Base-by-base conservation (phyloP, 1,140 invertebrate species). In the Agraylea sexmaculata region DNA sequence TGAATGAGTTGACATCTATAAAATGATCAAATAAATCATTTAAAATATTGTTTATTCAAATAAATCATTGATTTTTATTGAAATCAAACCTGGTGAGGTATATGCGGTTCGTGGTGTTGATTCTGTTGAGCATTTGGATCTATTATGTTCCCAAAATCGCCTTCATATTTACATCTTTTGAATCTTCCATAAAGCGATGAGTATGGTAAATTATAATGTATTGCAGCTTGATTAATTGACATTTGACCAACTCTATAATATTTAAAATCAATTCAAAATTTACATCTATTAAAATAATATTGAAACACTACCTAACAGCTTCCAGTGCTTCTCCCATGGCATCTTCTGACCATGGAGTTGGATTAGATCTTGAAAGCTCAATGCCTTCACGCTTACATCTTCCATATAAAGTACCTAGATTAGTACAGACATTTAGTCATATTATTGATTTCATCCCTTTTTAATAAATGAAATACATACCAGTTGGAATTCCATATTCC, bases 151-250 rank as follows among this genome's bases (percentile, higher is more conserved):
- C 16, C 36, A 17, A 40, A 33, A 42, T 49, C 47, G 10, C 47
- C 47, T 39, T 64, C 62, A 48, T 64, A 65, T 51, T 74, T 82
- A 52, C 80, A 81, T 13, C 84, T 68, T 56, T 89, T 89, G 59
- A 89, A 87, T 25, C 87, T 72, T 1, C 86, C 86, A 53, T 89
- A 90, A 10, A 90, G 62, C 11, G 85, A 89, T 17, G 84, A 88
- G 58, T 90, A 90, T 17, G 87, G 87, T 50, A 90, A 64, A 63
- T 89, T 89, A 57, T 80, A 89, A 55, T 89, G 85, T 47, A 89
- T 89, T n/a, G 86, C 84, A 33, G 87, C 87, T 65, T 89, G 86
- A 63, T 89, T 91, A 52, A 91, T 89, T 45, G 83, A 87, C 85
- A 91, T 88, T 52, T 87, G 84, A 15, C 86, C 85, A 45, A 86